Conservation (phyloP, 2,113 vertebrate species). For the Ceyx margarethae region DNA sequence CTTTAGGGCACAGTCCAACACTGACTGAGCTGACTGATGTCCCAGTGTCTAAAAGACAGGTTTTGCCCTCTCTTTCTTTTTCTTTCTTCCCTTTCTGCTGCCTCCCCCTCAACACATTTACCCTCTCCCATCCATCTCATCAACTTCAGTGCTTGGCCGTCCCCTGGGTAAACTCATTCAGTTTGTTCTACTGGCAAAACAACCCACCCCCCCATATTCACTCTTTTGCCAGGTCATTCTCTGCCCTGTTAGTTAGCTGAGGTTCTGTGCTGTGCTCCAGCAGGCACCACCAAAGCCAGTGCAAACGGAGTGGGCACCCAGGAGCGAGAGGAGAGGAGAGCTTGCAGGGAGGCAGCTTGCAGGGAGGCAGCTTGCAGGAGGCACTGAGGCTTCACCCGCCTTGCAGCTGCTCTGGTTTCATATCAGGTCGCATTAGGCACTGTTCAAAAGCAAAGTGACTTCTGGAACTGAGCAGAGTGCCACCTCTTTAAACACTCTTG, state of each 20-base stretch:
- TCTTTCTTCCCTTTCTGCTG: background rate
- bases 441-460: background rate
- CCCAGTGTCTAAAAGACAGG: background rate
- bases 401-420: background rate
- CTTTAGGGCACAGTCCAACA: background rate
- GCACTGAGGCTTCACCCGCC: background rate
- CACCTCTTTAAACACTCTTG: background rate
- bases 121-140: background rate
- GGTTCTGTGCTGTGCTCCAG: background rate
- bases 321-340: background rate
- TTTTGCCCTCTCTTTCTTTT: background rate
- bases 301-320: background rate
- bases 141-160: background rate
- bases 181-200: background rate
- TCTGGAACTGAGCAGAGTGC: background rate
- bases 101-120: background rate
- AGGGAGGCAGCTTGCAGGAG: background rate
- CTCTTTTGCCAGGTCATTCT: background rate
- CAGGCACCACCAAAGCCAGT: background rate
- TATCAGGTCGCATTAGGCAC: background rate
- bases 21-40: background rate
- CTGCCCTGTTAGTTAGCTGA: background rate
- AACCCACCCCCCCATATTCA: background rate
- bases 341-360: background rate
- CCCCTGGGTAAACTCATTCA: background rate